These are phyloP conservation scores for Danaus chrysippus DNA, from an alignment of 2,888 invertebrate genomes.

Conservation along the genomic window DNA sequence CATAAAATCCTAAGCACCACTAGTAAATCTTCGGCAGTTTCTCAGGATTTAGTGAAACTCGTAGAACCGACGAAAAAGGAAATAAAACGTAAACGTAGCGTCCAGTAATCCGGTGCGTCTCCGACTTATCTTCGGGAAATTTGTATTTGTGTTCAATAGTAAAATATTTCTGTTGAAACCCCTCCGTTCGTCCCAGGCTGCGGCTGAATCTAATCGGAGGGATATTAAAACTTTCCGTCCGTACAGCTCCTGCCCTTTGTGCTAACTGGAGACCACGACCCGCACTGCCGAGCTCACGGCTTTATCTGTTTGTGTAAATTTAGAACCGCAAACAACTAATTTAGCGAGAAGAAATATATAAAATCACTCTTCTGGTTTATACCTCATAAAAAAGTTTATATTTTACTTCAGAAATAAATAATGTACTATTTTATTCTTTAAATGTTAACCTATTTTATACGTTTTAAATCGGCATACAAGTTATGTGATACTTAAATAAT, in stretches of 20 bases:
- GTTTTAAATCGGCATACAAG: too few species aligned
- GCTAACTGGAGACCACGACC: slow-evolving; percentile 45
- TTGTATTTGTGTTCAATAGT: slow-evolving; percentile 63
- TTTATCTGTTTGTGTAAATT: slow-evolving; percentile 52
- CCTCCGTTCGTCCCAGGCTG: slow-evolving; percentile 56
- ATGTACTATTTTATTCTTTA: too few species aligned
- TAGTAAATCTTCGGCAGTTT: slow-evolving; percentile 31
- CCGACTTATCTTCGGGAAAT: slow-evolving; percentile 58
- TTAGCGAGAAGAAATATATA: slow-evolving; percentile 28
- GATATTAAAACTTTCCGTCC: slow-evolving; percentile 76
- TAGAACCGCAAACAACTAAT: slow-evolving; percentile 38
- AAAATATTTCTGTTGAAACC: slow-evolving; percentile 59
- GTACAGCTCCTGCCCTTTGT: slow-evolving; percentile 59
- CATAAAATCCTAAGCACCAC: slow-evolving; percentile 26
- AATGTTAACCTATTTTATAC: too few species aligned
- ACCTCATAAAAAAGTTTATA: background rate
- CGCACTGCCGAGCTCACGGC: slow-evolving; percentile 37
- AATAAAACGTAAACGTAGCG: slow-evolving; percentile 30
- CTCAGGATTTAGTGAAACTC: slow-evolving; percentile 36
- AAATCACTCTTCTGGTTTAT: slow-evolving; percentile 15
- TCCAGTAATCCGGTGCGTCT: slow-evolving; percentile 40
- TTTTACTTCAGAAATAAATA: background rate
- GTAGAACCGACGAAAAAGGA: slow-evolving; percentile 21
- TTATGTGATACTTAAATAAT: too few species aligned
- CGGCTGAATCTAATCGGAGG: slow-evolving; percentile 72